Evolutionary conservation across 2,888 invertebrate species (phyloP), one percentile per base, ranked within the genome.

Genomic region (Chrysotoxum bicinctum): DNA sequence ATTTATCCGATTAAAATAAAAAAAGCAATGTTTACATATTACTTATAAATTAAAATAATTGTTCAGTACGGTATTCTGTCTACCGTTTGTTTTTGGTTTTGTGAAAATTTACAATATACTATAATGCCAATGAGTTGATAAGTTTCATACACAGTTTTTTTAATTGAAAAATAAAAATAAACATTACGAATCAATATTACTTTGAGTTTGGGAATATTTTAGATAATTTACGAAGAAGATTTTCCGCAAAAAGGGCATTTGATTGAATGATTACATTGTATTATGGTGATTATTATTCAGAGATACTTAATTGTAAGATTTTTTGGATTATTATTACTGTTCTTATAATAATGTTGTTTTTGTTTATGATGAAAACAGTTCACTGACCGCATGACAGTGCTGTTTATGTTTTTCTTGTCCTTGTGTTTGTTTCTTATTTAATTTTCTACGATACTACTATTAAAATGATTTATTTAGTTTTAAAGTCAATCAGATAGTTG

Each of bases 361-460:
- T 32, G 16, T 52, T 60, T 60, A 37, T 40, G 45, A 21, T 43
- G 48, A 10, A 54, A 69, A 78, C 62, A 74, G 62, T 45, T 37
- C n/a, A 58, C 79, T 79, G 79, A 52, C 75, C 75, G 84, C 81
- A 56, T 77, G 77, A 73, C 76, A 77, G 76, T 56, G n/a, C 58
- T 76, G 45, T 50, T 66, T 30, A 16, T 56, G 2, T 12, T 35
- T 75, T 62, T 45, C 9, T 48, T 66, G 48, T 82, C 40, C 35
- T 3, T 30, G n/a, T 62, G 26, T 19, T 66, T 66, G 14, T 74
- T 32, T 52, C 12, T 73, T 75, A 16, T 66, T 75, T 52, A 45
- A 6, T 73, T 66, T 50, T 35, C 77, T 72, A 77, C 16, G 26
- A 62, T 58, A 62, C 74, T 82, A 56, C 50, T 52, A 68, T 77